Base-by-base conservation (phyloP, 2,888 invertebrate species). In the Sussaba pulchella region DNA sequence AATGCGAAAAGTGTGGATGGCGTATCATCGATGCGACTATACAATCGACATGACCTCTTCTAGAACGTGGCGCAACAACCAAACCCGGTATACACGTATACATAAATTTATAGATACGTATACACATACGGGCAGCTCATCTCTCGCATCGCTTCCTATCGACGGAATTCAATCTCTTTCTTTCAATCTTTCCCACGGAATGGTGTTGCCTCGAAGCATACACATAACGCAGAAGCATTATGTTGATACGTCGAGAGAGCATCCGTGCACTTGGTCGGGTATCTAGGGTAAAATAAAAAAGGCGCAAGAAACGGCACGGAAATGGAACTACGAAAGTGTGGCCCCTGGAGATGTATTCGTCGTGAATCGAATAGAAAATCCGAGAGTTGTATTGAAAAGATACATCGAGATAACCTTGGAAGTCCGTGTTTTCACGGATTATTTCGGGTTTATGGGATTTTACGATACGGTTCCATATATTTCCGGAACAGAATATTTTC, bases 121-220 rank as follows among this genome's bases (percentile, higher is more conserved):
- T n/a, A n/a, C n/a, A n/a, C n/a, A n/a, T n/a, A n/a, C n/a, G n/a
- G n/a, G n/a, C n/a, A n/a, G n/a, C 41, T 61, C 41, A 21, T 61
- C 61, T 39, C 21, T 61, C 61, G 21, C 21, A 41, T 41, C 41
- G 12, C n/a, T 39, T 39, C 19, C 0, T 17, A n/a, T 57, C 57
- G 39, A 59, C 17, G 21, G 21, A 61, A 39, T 61, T 12, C 61
- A 61, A 61, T 61, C 21, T 19, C 41, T 19, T 39, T 41, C 61
- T 21, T 57, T 61, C 61, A 39, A 39, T 41, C 61, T 61, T 41
- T 17, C 36, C 12, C 41, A 12, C 41, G 21, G 61, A 19, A 61
- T 61, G 12, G 6, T 21, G 21, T 61, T 61, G 12, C 41, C 61
- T 39, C 61, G 2, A 19, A 39, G 59, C 19, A 41, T 21, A 39